These are phyloP conservation scores for Pantherophis guttatus DNA, from an alignment of 2,113 vertebrate species.

Conservation along the genomic window DNA sequence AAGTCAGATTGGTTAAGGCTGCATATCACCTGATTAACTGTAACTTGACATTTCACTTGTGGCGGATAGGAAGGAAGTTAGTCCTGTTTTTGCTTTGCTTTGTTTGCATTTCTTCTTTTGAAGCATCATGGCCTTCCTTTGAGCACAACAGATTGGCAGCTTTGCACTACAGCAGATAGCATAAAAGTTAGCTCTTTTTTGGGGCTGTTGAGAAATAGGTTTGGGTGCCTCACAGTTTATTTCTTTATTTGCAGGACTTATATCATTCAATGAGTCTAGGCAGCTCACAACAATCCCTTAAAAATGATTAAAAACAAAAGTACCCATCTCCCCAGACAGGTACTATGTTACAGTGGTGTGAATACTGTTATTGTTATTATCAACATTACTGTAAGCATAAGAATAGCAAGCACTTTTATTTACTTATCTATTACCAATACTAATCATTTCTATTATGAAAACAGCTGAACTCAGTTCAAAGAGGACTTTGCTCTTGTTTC, in stretches of 20 bases:
- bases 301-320: neutral
- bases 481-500: neutral
- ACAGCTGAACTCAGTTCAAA: neutral
- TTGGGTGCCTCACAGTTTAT: neutral
- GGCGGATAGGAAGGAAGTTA: neutral
- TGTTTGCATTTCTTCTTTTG: neutral
- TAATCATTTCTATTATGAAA: neutral
- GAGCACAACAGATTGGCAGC: neutral
- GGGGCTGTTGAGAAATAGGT: neutral
- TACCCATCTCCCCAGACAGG: neutral
- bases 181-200: neutral
- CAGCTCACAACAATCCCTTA: neutral
- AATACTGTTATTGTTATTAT: neutral
- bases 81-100: neutral
- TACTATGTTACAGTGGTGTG: neutral
- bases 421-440: neutral
- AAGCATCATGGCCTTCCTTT: neutral
- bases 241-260: neutral
- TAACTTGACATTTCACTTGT: neutral
- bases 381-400: neutral
- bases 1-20: neutral
- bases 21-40: neutral
- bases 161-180: neutral
- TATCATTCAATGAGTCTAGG: neutral
- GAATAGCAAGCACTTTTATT: neutral